Percentiles rank a stretch among this genome's conserved stretches.
These are phyloP conservation scores for Sericinus montela DNA, from an alignment of 2,888 invertebrate species.

Conservation along the genomic window DNA sequence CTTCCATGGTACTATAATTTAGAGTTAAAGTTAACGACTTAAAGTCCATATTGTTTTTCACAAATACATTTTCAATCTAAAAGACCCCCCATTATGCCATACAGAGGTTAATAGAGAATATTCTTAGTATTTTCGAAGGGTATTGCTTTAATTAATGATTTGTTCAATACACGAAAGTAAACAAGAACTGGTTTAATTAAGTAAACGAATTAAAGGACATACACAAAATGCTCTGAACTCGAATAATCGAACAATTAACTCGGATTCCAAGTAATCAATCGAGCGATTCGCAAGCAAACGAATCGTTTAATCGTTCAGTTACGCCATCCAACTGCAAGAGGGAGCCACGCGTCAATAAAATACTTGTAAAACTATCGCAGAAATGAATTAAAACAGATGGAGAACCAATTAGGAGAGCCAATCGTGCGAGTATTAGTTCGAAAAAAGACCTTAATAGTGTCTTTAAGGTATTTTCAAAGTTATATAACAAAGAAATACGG, in stretches of 20 bases:
- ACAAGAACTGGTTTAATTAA: slow-evolving; percentile 6
- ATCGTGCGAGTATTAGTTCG: slow-evolving; percentile 72
- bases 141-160: slow-evolving; percentile 13
- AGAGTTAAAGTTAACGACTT: slow-evolving; percentile 30
- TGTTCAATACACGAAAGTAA: background rate
- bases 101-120: slow-evolving; percentile 13
- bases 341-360: slow-evolving; percentile 77
- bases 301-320: slow-evolving; percentile 74
- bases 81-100: slow-evolving; percentile 32
- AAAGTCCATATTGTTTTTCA: slow-evolving; percentile 11
- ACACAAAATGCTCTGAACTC: slow-evolving; percentile 48
- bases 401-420: slow-evolving; percentile 77
- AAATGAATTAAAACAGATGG: slow-evolving; percentile 79
- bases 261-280: slow-evolving; percentile 47
- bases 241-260: slow-evolving; percentile 53
- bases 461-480: slow-evolving; percentile 38
- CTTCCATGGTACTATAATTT: slow-evolving; percentile 31
- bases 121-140: slow-evolving; percentile 4
- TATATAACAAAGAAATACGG: slow-evolving; percentile 36
- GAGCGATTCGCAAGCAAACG: slow-evolving; percentile 66
- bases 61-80: slow-evolving; percentile 4
- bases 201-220: slow-evolving; percentile 30
- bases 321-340: slow-evolving; percentile 62
- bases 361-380: slow-evolving; percentile 78
- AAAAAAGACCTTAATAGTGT: slow-evolving; percentile 58